A percentile compares a stretch with the other conserved stretches of the same genome.
These are phyloP conservation scores for Disparrhopalites patrizii DNA, from an alignment of 2,888 invertebrate genomes.

Conservation along the genomic window DNA sequence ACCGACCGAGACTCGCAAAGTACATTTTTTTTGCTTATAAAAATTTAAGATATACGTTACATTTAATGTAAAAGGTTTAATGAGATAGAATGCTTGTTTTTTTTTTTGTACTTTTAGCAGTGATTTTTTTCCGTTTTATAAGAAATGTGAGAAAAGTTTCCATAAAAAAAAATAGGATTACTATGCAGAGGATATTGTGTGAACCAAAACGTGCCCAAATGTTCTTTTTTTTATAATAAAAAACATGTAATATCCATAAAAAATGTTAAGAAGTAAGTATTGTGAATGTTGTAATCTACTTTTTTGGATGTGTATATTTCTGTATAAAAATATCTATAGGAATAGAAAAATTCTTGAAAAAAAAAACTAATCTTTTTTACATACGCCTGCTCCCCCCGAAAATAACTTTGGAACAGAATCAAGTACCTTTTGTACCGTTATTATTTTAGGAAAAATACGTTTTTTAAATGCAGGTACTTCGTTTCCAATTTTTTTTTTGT, in stretches of 20 bases:
- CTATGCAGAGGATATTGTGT: no score
- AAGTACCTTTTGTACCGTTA: constrained; percentile 3
- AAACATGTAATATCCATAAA: no score
- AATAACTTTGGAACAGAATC: constrained; percentile 3
- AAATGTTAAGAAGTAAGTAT: no score
- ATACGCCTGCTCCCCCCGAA: no score
- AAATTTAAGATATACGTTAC: no score
- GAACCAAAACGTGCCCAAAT: constrained; percentile 27
- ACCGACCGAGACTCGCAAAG: constrained; percentile 11
- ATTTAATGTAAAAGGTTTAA: no score
- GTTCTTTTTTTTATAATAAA: constrained; percentile 10
- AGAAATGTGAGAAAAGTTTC: background rate
- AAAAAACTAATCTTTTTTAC: constrained; percentile 4
- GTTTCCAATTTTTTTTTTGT: constrained; percentile 5
- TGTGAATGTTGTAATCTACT: no score
- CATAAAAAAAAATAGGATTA: background rate
- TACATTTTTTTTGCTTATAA: no score
- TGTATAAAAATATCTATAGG: background rate
- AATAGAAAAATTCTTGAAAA: background rate
- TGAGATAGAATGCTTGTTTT: background rate
- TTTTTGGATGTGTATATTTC: no score
- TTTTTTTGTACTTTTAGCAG: background rate
- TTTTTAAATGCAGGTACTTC: constrained; percentile 1
- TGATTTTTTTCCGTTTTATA: background rate
- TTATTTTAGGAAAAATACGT: background rate